Percentiles rank a stretch among this genome's conserved stretches.
These are phyloP conservation scores for Clostera curtula DNA, from an alignment of 2,888 invertebrate species.

Conservation along the genomic window DNA sequence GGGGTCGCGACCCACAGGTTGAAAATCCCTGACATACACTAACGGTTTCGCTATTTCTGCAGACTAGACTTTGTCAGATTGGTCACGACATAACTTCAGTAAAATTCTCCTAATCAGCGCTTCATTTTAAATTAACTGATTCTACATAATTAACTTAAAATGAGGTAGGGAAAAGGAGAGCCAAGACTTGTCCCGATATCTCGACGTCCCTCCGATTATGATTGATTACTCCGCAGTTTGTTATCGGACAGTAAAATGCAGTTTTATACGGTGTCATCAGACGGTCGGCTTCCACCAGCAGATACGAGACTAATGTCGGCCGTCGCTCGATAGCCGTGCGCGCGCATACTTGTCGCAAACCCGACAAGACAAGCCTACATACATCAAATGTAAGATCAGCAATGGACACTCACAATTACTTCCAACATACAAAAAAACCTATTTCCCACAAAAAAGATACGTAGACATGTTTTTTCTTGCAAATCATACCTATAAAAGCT, in stretches of 20 bases:
- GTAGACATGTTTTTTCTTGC: conserved; percentile 15
- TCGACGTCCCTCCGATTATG: no score
- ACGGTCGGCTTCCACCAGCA: conserved; percentile 13
- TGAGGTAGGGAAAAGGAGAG: no score
- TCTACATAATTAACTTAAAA: no score
- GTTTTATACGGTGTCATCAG: conserved; percentile 7
- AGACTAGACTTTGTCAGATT: no score
- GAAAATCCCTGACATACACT: no score
- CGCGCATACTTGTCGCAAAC: conserved; percentile 45
- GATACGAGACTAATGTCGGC: conserved; percentile 16
- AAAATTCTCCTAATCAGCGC: no score
- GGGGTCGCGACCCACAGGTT: no score
- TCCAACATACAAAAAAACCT: conserved; percentile 7
- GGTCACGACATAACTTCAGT: no score
- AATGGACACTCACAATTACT: conserved; percentile 8
- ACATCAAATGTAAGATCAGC: not conserved
- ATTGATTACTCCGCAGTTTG: not conserved
- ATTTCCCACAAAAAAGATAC: conserved; percentile 6
- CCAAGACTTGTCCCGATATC: no score
- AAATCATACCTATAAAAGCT: conserved; percentile 22
- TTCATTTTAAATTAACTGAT: no score
- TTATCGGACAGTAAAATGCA: conserved; percentile 5
- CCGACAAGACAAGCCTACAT: conserved; percentile 2
- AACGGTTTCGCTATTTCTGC: no score
- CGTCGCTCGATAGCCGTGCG: conserved; percentile 55